A percentile compares a stretch with the other conserved stretches of the same genome.
These are phyloP conservation scores for Spialia ferax DNA, from an alignment of 2,888 invertebrate genomes.

Conservation along the genomic window DNA sequence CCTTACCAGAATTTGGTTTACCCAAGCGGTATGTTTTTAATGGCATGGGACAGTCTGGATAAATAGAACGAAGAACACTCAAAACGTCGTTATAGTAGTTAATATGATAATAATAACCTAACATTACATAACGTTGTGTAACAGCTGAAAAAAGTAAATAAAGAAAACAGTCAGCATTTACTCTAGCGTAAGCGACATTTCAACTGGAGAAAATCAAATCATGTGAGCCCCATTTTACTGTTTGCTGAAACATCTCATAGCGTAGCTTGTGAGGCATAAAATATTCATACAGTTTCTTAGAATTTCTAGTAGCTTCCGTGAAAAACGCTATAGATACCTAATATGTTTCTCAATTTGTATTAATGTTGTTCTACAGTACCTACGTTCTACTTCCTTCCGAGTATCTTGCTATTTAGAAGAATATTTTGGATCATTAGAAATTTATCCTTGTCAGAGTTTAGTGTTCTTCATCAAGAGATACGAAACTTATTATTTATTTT, in stretches of 20 bases:
- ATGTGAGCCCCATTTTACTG: slow-evolving; percentile 45
- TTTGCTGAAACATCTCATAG: slow-evolving; percentile 42
- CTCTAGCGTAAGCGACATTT: slow-evolving; percentile 8
- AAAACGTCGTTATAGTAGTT: too few species aligned
- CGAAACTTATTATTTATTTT: too few species aligned
- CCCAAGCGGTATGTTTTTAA: slow-evolving; percentile 7
- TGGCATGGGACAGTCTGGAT: slow-evolving; percentile 6
- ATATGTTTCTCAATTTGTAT: slow-evolving; percentile 5
- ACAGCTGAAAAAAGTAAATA: not conserved
- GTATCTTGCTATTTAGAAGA: not conserved
- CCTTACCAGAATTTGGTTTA: not conserved
- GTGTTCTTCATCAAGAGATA: too few species aligned
- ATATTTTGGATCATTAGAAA: too few species aligned
- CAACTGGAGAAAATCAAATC: slow-evolving; percentile 48
- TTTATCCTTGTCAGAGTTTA: too few species aligned
- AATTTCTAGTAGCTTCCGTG: slow-evolving; percentile 9
- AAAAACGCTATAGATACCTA: slow-evolving; percentile 20
- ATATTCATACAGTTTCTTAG: slow-evolving; percentile 22
- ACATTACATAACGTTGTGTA: not conserved
- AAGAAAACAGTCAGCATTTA: not conserved
- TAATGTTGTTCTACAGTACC: not conserved
- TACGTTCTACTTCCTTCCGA: not conserved
- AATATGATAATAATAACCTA: too few species aligned
- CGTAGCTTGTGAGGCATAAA: slow-evolving; percentile 42
- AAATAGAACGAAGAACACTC: not conserved